Evolutionary conservation across 2,888 invertebrate species (phyloP).

Genomic region (Drosophila picticornis): DNA sequence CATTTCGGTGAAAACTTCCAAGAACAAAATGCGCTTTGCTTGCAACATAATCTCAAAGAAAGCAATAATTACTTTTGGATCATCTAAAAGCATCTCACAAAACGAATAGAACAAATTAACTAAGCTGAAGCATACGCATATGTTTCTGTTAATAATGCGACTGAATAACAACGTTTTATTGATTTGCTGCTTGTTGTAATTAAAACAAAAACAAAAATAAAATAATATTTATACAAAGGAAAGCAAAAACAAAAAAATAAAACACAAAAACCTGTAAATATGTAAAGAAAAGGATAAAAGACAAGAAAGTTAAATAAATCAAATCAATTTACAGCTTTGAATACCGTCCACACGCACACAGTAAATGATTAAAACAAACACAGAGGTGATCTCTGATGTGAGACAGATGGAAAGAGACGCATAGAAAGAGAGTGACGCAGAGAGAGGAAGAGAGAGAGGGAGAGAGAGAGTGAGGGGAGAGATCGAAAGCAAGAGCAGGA

Average conservation of each 20-base stretch:
- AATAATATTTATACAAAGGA: constrained; percentile 53
- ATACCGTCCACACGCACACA: constrained; percentile 81
- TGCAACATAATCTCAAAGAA: constrained; percentile 22
- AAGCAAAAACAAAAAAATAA: constrained; percentile 32
- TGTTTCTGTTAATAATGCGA: constrained; percentile 70
- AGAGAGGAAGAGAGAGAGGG: not conserved
- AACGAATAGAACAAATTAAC: constrained; percentile 32
- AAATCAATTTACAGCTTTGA: constrained; percentile 80
- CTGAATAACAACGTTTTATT: constrained; percentile 75
- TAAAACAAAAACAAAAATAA: constrained; percentile 55
- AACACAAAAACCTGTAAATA: constrained; percentile 50
- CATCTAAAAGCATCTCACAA: constrained; percentile 61
- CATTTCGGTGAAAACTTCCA: constrained; percentile 8
- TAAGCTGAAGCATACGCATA: constrained; percentile 38
- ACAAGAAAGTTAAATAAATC: constrained; percentile 58
- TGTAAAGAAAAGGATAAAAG: constrained; percentile 49
- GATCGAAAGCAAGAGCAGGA: not conserved
- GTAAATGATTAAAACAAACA: constrained; percentile 58
- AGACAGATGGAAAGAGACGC: constrained; percentile 4
- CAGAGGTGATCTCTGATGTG: constrained; percentile 36
- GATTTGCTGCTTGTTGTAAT: constrained; percentile 78
- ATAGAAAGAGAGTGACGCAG: no score
- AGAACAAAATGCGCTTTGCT: constrained; percentile 27
- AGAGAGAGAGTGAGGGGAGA: not conserved
- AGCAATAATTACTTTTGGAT: constrained; percentile 59